These are phyloP conservation scores for Macrosteles quadrilineatus DNA, from an alignment of 1,140 invertebrate species.

Conservation along the genomic window DNA sequence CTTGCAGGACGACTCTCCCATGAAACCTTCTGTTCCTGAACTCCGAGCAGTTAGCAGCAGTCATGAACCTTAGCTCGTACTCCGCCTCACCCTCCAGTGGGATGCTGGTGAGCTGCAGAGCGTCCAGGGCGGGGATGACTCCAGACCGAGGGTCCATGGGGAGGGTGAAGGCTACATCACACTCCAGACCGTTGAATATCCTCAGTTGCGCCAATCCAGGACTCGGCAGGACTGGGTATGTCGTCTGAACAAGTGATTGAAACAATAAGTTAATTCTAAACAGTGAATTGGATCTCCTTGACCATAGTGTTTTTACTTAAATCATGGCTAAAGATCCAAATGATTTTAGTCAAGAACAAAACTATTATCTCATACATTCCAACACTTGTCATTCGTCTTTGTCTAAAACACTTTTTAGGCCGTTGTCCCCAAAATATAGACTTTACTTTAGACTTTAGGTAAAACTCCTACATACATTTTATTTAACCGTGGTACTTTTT, in stretches of 20 bases:
- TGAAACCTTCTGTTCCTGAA: neutral
- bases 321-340: too few species aligned
- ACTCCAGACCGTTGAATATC: conserved; percentile 64
- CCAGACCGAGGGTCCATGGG: neutral
- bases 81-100: neutral
- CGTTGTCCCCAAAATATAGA: too few species aligned
- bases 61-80: neutral
- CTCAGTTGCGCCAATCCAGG: conserved; percentile 62
- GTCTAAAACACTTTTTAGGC: too few species aligned
- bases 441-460: too few species aligned
- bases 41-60: neutral
- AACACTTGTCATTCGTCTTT: too few species aligned
- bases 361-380: too few species aligned
- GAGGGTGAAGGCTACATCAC: conserved; percentile 25
- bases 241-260: conserved; percentile 55
- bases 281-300: neutral
- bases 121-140: neutral
- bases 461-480: too few species aligned
- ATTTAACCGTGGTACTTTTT: too few species aligned
- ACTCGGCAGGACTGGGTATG: conserved; percentile 64
- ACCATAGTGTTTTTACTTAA: too few species aligned
- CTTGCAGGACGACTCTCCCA: neutral
- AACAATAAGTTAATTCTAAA: neutral
- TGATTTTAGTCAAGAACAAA: too few species aligned
- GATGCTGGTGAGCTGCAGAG: neutral